Percentiles rank a stretch among this genome's conserved stretches.
phyloP scores from a whole-genome alignment of 2,113 vertebrate species.

The Rhinolophus sinicus region DNA sequence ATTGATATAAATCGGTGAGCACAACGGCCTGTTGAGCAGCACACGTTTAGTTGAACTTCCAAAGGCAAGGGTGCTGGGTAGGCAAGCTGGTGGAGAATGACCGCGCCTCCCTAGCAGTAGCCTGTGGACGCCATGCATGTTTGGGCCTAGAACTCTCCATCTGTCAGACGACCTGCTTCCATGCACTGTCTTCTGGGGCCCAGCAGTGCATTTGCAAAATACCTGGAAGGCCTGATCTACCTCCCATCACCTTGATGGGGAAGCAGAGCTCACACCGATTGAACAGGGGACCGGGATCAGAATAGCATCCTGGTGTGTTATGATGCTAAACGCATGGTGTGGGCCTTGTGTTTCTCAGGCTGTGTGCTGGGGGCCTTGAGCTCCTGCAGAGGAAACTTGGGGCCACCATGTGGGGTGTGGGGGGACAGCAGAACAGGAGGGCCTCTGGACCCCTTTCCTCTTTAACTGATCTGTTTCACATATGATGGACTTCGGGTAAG shows the following conservation, averaged over 20 bases:
- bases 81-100: background rate
- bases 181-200: background rate
- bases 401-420: background rate
- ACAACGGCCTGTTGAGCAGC: background rate
- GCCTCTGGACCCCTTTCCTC: background rate
- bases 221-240: background rate
- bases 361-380: background rate
- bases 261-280: background rate
- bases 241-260: background rate
- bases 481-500: background rate
- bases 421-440: accelerated
- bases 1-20: background rate
- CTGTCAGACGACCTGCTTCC: background rate
- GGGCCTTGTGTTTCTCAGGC: background rate
- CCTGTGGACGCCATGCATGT: background rate
- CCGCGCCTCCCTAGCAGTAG: background rate
- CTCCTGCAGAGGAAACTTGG: background rate
- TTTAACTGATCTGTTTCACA: background rate
- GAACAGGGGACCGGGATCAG: background rate
- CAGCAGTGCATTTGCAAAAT: accelerated
- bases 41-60: background rate
- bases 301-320: background rate
- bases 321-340: accelerated
- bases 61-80: background rate
- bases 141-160: background rate